Conservation (phyloP, 2,888 invertebrate species). For the Eurois occulta region DNA sequence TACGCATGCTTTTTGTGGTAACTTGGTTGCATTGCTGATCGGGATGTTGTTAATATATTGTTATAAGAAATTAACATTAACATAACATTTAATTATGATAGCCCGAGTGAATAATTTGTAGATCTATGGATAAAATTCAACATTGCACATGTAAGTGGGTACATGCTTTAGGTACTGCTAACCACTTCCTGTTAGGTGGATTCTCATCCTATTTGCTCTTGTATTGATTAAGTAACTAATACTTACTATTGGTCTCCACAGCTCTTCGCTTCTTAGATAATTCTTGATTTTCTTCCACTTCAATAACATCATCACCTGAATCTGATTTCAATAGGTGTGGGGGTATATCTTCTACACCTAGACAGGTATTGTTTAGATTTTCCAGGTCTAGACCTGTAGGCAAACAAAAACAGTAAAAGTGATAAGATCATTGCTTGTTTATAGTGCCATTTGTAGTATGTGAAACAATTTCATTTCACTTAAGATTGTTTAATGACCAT, state of each 20-base stretch:
- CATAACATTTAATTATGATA: no score
- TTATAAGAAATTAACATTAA: no score
- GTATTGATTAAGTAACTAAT: no score
- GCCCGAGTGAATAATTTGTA: no score
- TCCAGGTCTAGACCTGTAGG: not conserved
- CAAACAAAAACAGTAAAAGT: not conserved
- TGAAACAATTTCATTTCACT: not conserved
- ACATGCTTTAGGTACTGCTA: no score
- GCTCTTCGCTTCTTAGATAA: not conserved
- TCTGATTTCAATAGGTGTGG: not conserved
- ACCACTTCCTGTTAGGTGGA: no score
- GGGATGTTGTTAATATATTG: no score
- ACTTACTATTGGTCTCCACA: not conserved
- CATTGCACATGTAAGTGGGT: no score
- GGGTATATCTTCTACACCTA: not conserved
- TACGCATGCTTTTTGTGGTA: no score
- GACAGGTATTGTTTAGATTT: not conserved
- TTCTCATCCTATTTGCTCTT: no score
- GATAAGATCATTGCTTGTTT: not conserved
- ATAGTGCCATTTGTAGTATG: not conserved
- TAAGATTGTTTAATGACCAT: not conserved
- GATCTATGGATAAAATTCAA: no score
- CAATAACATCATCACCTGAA: not conserved
- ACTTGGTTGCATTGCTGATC: no score
- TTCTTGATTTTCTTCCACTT: not conserved